Evolutionary conservation across 2,888 invertebrate species (phyloP).

Genomic region (Phengaris arion): DNA sequence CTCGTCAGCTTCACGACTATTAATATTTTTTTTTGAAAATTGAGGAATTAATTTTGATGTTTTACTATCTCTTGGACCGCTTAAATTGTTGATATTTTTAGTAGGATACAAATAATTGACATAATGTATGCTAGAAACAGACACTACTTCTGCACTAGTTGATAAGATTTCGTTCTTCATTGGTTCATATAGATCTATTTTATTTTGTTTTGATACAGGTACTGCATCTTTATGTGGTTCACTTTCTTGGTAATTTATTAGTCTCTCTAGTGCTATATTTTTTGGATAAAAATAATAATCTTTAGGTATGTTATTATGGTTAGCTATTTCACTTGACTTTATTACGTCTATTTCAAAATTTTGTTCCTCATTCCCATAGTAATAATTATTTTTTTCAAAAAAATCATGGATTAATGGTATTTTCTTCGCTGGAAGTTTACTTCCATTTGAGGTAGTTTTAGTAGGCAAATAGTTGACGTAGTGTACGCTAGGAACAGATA

Average conservation of each 20-base stretch:
- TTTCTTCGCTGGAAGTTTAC: not conserved
- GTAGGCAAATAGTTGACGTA: not conserved
- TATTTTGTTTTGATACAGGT: no score
- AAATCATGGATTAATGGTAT: not conserved
- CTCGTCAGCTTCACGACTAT: not conserved
- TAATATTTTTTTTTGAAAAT: not conserved
- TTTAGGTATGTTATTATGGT: not conserved
- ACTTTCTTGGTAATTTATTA: not conserved
- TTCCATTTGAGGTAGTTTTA: not conserved
- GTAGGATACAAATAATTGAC: not conserved
- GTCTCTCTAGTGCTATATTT: not conserved
- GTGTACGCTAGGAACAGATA: not conserved
- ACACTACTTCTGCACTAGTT: not conserved
- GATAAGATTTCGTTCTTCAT: not conserved
- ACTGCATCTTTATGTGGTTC: not conserved
- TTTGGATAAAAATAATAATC: not conserved
- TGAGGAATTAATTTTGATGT: not conserved
- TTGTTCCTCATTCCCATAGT: no score
- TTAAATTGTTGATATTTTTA: not conserved
- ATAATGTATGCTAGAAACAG: conserved; percentile 8
- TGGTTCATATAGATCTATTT: not conserved
- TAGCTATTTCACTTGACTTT: not conserved
- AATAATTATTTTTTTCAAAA: no score
- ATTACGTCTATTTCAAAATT: not conserved
- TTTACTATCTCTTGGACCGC: not conserved